Base-by-base conservation (phyloP, 2,888 invertebrate genomes). In the Cremastinae sp. region DNA sequence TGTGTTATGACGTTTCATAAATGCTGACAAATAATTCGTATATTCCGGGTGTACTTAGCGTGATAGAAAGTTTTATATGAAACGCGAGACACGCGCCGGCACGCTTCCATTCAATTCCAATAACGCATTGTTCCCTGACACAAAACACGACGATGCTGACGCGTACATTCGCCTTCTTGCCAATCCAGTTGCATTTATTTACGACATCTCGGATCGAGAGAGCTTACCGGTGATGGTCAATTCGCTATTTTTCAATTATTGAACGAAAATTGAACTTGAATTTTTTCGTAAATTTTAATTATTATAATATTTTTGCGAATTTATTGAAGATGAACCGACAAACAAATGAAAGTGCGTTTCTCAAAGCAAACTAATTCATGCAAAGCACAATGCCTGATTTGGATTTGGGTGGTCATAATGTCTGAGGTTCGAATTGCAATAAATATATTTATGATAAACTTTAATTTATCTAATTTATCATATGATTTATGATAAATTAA, bases 81-180 rank as follows among this genome's bases (percentile, higher is more conserved):
- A 70, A 79, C 81, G 79, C 72, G 82, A 81, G 88, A 84, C 89
- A 89, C 89, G 88, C 85, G 89, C 85, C 88, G 88, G 81, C 89
- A 89, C 89, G 86, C 84, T 87, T 80, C 87, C 72, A 85, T 86
- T 86, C 85, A 85, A 80, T 75, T 79, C 74, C 76, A 77, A 78
- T 80, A 80, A 77, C 45, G 71, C 70, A 80, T 80, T 80, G 80
- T 80, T 79, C 72, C 72, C 74, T 66, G 65, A 70, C 61, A 61
- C 55, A 73, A 61, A 72, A 28, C 28, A 28, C 28, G 28, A 28
- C 28, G 28, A 66, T 39, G 75, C 75, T 69, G 75, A 72, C 71
- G 75, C 71, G 45, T 59, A 66, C 35, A 37, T 14, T n/a, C 58
- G 49, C 28, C 37, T 53, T 41, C 20, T 28, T 59, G 18, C n/a